These are phyloP conservation scores for Phaenicophaeus curvirostris DNA, from an alignment of 2,797 vertebrate genomes.

Conservation along the genomic window DNA sequence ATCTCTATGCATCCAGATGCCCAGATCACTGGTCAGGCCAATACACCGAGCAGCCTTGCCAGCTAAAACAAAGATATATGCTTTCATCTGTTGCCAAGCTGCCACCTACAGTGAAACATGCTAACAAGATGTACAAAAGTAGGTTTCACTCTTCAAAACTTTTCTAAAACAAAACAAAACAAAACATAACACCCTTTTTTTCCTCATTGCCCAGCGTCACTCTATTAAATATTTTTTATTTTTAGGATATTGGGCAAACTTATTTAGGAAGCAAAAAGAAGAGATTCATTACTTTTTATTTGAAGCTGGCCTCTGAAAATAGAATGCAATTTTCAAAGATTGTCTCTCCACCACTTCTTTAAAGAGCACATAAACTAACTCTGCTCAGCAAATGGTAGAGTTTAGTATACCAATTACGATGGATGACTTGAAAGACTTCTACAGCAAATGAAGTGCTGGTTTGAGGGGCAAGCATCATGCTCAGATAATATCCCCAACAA, in stretches of 20 bases:
- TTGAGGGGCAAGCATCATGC: conserved; percentile 24
- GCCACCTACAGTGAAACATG: conserved; percentile 19
- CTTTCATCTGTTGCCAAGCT: conserved; percentile 43
- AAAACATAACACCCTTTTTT: not conserved
- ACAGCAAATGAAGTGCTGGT: conserved; percentile 29
- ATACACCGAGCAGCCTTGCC: not conserved
- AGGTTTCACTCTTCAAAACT: not conserved
- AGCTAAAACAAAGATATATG: conserved; percentile 15
- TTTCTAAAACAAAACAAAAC: not conserved
- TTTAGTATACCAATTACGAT: conserved; percentile 27
- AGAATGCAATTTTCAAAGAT: conserved; percentile 1
- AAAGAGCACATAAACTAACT: not conserved
- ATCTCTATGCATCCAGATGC: not conserved
- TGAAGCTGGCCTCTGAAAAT: conserved; percentile 40
- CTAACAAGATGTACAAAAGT: conserved; percentile 33
- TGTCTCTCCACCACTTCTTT: not conserved
- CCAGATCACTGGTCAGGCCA: not conserved
- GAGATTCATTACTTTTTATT: conserved; percentile 54
- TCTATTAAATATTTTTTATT: not conserved
- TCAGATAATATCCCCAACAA: conserved; percentile 26
- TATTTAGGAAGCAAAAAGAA: conserved; percentile 36
- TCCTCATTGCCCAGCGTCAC: not conserved
- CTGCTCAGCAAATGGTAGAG: not conserved
- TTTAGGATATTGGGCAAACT: conserved; percentile 22
- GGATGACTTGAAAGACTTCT: conserved; percentile 15